phyloP scores from a whole-genome alignment of 2,888 invertebrate genomes.

The Acrocyrtus sp. region DNA sequence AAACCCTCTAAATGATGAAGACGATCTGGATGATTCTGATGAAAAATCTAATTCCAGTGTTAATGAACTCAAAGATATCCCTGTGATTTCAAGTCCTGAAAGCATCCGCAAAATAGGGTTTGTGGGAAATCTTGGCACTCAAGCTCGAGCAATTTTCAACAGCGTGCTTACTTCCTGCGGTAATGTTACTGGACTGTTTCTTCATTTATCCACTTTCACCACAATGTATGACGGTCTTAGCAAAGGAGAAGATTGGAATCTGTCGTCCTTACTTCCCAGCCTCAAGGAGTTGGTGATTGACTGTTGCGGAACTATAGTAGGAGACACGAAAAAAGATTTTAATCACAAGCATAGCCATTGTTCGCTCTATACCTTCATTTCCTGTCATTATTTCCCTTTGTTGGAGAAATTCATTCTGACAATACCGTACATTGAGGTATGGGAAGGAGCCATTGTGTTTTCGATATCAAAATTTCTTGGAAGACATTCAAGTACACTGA shows the following conservation, averaged over 20 bases:
- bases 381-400: not conserved
- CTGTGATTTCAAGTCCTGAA: constrained; percentile 7
- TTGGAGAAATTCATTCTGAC: constrained; percentile 14
- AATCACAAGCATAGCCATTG: not conserved
- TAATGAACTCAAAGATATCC: constrained; percentile 1
- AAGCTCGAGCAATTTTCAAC: not conserved
- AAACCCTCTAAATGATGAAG: not conserved
- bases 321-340: not conserved
- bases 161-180: constrained; percentile 13
- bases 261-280: not conserved
- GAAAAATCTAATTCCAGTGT: not conserved
- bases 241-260: not conserved
- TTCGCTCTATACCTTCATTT: not conserved
- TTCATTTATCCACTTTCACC: constrained; percentile 19
- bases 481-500: constrained; percentile 9
- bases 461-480: constrained; percentile 16
- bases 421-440: constrained; percentile 12
- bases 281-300: constrained; percentile 29
- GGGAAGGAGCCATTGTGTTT: constrained; percentile 14
- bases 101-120: constrained; percentile 16
- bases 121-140: constrained; percentile 9
- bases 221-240: not conserved
- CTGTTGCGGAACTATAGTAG: constrained; percentile 16
- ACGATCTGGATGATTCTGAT: not conserved
- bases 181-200: constrained; percentile 19